phyloP scores from a whole-genome alignment of 1,140 invertebrate species.

The Cephus cinctus region DNA sequence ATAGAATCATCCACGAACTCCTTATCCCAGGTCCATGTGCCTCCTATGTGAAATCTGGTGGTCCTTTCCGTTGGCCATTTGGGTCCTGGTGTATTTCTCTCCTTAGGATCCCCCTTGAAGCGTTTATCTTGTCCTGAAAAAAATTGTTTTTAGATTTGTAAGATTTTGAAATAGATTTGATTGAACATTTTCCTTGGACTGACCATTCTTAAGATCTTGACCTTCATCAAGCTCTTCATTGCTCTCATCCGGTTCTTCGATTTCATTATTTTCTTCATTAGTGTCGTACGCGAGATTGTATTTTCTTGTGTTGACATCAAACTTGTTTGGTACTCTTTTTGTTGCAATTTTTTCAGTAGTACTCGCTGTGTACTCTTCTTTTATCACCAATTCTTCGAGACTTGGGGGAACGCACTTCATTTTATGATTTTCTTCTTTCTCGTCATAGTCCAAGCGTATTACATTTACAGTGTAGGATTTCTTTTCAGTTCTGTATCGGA shows the following conservation, averaged over 20 bases:
- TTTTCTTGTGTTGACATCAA: background rate
- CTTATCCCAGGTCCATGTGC: constrained; percentile 20
- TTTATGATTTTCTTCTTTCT: background rate
- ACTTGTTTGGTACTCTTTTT: too few species aligned
- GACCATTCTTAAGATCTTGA: background rate
- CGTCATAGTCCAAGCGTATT: background rate
- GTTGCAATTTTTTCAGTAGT: too few species aligned
- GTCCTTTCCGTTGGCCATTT: constrained; percentile 19
- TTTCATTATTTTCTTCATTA: constrained; percentile 3
- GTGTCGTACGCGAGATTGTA: background rate
- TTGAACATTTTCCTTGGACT: background rate
- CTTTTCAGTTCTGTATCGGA: background rate
- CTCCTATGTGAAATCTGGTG: constrained; percentile 18
- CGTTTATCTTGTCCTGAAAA: too few species aligned
- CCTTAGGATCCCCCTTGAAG: constrained; percentile 1
- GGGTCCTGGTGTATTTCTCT: constrained; percentile 10
- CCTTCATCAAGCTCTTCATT: too few species aligned
- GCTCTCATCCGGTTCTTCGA: too few species aligned
- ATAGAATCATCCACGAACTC: constrained; percentile 14
- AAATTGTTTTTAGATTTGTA: background rate
- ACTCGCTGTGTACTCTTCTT: too few species aligned
- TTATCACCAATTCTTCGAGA: constrained; percentile 12
- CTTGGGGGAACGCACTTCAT: background rate
- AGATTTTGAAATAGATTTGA: background rate
- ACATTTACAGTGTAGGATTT: constrained; percentile 3